These are phyloP conservation scores for Percopsis omiscomaycus DNA, from an alignment of 2,797 vertebrate genomes.

Conservation along the genomic window DNA sequence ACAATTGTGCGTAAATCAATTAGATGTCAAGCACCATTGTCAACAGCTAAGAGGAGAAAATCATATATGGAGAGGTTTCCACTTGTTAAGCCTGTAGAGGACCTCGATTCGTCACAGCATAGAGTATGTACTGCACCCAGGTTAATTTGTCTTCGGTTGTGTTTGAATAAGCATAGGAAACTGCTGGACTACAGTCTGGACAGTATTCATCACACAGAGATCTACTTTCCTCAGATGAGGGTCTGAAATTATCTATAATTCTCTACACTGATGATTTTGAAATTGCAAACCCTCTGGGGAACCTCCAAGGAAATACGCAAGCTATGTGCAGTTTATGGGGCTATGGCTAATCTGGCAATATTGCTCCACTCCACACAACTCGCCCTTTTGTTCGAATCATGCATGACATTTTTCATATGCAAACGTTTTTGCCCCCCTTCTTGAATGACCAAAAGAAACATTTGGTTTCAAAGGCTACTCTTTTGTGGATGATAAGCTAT, in stretches of 20 bases:
- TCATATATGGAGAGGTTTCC: slow-evolving; percentile 1
- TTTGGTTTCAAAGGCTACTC: slow-evolving; percentile 32
- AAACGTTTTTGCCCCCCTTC: slow-evolving; percentile 17
- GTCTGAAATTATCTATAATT: slow-evolving; percentile 6
- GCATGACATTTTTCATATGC: slow-evolving; percentile 3
- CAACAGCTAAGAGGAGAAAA: not conserved
- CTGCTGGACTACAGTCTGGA: not conserved
- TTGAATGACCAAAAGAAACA: slow-evolving; percentile 10
- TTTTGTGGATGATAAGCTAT: slow-evolving; percentile 37
- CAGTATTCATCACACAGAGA: slow-evolving; percentile 8
- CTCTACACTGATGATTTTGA: slow-evolving; percentile 17
- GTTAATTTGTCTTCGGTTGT: slow-evolving; percentile 14
- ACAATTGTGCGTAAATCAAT: not conserved
- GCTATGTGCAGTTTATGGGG: no score
- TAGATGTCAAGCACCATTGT: not conserved
- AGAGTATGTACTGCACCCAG: slow-evolving; percentile 11
- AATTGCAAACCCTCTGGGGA: not conserved
- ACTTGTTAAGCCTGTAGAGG: slow-evolving; percentile 11
- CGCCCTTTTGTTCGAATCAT: slow-evolving; percentile 16
- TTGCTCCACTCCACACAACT: slow-evolving; percentile 3
- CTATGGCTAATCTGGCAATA: no score
- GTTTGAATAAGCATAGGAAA: slow-evolving; percentile 5
- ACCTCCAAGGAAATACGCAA: not conserved
- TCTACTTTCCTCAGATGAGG: not conserved
- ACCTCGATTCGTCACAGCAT: slow-evolving; percentile 1